Percentiles rank a stretch among this genome's conserved stretches.
Conservation (phyloP, 2,113 vertebrate species). For the Mus musculus region GRCm39 chr1:140225501-140226000, state of each 20-base stretch:
- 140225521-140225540: neutral
- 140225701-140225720: constrained; percentile 39
- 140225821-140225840: no score
- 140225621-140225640: constrained; percentile 39
- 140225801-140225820: no score
- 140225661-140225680: constrained; percentile 6
- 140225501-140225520: neutral
- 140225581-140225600: constrained; percentile 58
- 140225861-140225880: no score
- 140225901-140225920: no score
- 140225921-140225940: no score
- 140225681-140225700: constrained; percentile 47
- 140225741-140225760: neutral
- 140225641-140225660: constrained; percentile 52
- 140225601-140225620: constrained; percentile 15
- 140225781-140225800: neutral
- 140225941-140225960: no score
- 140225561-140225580: neutral
- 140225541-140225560: neutral
- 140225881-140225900: no score
- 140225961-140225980: no score
- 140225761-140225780: constrained; percentile 32
- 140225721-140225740: constrained; percentile 34
- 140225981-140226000: constrained; percentile 37
- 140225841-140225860: no score